A percentile compares a stretch with the other conserved stretches of the same genome.
These are phyloP conservation scores for Eupithecia exiguata DNA, from an alignment of 2,888 invertebrate species.

Conservation along the genomic window DNA sequence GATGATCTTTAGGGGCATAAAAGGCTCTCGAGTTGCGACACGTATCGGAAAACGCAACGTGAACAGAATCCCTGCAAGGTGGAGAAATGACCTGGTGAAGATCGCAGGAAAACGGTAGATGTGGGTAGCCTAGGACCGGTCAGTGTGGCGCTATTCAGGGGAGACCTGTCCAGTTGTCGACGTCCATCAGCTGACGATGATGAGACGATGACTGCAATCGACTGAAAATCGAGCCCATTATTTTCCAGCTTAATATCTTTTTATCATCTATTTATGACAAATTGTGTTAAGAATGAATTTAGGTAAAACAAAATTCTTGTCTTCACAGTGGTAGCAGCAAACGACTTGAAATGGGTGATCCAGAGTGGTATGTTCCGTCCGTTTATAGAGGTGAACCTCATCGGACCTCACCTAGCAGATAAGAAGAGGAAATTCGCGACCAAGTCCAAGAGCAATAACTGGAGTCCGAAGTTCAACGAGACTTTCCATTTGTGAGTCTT, in stretches of 20 bases:
- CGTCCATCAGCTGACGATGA: background rate
- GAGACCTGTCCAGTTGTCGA: background rate
- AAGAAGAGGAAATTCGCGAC: constrained; percentile 99
- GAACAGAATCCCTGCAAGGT: background rate
- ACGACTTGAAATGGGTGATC: constrained; percentile 98
- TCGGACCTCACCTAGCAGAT: constrained; percentile 98
- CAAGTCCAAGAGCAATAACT: constrained; percentile 98
- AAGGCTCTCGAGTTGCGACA: no score
- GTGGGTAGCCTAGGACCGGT: background rate
- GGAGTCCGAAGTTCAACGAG: constrained; percentile 99
- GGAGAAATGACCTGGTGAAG: background rate
- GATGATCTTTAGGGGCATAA: no score
- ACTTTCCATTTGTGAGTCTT: constrained; percentile 98
- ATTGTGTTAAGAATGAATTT: background rate
- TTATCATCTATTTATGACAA: background rate
- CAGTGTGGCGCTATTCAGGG: background rate
- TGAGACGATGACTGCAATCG: background rate
- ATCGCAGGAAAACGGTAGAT: background rate
- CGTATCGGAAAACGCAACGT: no score
- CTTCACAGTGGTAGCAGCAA: constrained; percentile 95
- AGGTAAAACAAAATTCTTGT: background rate
- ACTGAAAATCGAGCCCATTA: background rate
- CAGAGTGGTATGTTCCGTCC: constrained; percentile 99
- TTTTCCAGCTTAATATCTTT: background rate
- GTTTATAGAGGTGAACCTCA: constrained; percentile 98